Base-by-base conservation (phyloP, 2,113 vertebrate species). In the Miniopterus natalensis region DNA sequence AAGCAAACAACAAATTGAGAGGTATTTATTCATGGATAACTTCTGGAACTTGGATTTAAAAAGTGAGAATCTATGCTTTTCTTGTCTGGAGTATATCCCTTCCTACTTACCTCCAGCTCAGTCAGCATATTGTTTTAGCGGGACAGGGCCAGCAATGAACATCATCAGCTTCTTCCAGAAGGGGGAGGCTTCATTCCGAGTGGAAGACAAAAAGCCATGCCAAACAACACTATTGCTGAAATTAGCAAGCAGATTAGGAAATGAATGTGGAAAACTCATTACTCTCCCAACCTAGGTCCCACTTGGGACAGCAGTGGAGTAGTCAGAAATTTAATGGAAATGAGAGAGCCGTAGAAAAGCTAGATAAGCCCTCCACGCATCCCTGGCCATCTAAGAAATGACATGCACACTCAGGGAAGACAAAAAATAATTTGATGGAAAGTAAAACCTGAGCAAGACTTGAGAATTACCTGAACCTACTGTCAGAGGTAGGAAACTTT, bases 271-370 rank as follows among this genome's bases (percentile, higher is more conserved):
- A 59, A 71, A 93, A 61, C 20, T 12, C 10, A 47, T 10, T 36
- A 17, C 47, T 84, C 65, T 84, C 25, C 51, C 79, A 66, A 27
- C 9, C 53, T 27, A 92, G 57, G 57, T 71, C 59, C 36, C 59
- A 45, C 84, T n/a, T 42, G n/a, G 11, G 42, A 36, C 71, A 94
- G 5, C n/a, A 78, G 20, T 61, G 11, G 20, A 59, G 31, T 55
- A 53, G 40, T 85, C 21, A 80, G 27, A 94, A 90, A 84, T 80
- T 31, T 88, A 90, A 75, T 81, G 25, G 88, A 91, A 85, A 85
- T 74, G 7, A 90, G 29, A 92, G 55, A 89, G 77, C 40, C 45
- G 17, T 12, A 87, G 25, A 49, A 75, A 86, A 66, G 12, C 61
- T 40, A 81, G 20, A 49, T 18, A 71, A 57, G 3, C 20, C 21